Conservation (phyloP, 2,888 invertebrate species). For the Hydrotaea cyrtoneurina region DNA sequence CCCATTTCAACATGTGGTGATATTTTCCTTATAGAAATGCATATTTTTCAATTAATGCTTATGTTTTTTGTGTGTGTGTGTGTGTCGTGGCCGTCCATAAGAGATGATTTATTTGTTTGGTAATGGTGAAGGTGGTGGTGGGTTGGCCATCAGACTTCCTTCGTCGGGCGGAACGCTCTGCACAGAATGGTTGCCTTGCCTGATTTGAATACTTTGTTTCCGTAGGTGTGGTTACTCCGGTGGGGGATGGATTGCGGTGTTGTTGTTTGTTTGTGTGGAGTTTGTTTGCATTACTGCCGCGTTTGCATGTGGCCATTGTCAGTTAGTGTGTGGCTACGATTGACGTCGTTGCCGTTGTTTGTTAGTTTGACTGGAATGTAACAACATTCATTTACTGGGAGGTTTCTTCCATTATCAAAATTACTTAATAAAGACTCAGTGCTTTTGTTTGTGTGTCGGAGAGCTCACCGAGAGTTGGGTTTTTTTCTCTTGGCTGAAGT, state of each 20-base stretch:
- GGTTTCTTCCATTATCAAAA: constrained; percentile 59
- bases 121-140: not conserved
- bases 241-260: not conserved
- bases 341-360: constrained; percentile 27
- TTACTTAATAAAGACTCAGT: constrained; percentile 57
- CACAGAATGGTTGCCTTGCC: too few species aligned
- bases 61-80: not conserved
- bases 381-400: constrained; percentile 39
- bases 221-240: constrained; percentile 17
- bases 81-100: not conserved
- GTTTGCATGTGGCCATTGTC: constrained; percentile 33
- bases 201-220: constrained; percentile 8
- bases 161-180: too few species aligned
- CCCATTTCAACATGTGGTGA: constrained; percentile 16
- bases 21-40: constrained; percentile 22
- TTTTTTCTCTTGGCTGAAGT: constrained; percentile 32
- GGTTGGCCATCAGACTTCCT: constrained; percentile 27
- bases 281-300: constrained; percentile 15
- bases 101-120: constrained; percentile 37
- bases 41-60: constrained; percentile 46
- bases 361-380: constrained; percentile 31
- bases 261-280: too few species aligned
- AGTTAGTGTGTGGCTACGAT: constrained; percentile 42
- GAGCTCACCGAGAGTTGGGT: not conserved
- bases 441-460: not conserved